Base-by-base conservation (phyloP, 2,888 invertebrate species). In the Adineta ricciae region DNA sequence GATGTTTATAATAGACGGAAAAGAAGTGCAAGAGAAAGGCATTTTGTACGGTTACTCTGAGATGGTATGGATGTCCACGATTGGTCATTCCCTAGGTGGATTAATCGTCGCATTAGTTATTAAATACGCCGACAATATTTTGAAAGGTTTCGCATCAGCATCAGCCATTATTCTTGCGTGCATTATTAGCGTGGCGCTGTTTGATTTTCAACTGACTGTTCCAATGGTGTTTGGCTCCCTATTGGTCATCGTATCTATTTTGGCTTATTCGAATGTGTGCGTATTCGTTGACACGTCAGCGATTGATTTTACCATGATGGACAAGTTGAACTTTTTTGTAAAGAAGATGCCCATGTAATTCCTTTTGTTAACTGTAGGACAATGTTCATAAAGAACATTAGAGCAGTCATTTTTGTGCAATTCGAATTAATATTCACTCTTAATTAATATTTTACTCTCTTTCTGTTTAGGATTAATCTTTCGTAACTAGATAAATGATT, bases 41-140 rank as follows among this genome's bases (percentile, higher is more conserved):
- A 96, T 97, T 89, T 91, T 92, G 87, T 90, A 89, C 88, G 93
- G 92, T 24, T 93, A 92, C 87, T 92, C 92, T 87, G 86, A 87
- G 11, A 87, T 94, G 92, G 93, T 99, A 9, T 92, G 92, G 91
- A 88, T 96, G 89, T 92, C 97, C 85, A 94, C 99, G 8, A 89
- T 95, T 38, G 54, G 96, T 84, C 97, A 98, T 92, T 97, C 97
- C 0, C 93, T 95, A 32, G 98, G 99, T 1, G 99, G 99, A 9
- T 93, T 99, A 3, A 93, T 98, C 85, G 98, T 99, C 14, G 99
- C 99, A 0, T 94, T 98, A 87, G 99, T 99, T 4, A 97, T 99
- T 49, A 99, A 99, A 92, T 98, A 98, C 90, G 98, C 99, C 0
- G 99, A 99, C 91, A 99, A 99, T 91, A 99, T 99, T 89, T 92